These are phyloP conservation scores for Tipula lateralis DNA, from an alignment of 2,888 invertebrate genomes.

Conservation along the genomic window DNA sequence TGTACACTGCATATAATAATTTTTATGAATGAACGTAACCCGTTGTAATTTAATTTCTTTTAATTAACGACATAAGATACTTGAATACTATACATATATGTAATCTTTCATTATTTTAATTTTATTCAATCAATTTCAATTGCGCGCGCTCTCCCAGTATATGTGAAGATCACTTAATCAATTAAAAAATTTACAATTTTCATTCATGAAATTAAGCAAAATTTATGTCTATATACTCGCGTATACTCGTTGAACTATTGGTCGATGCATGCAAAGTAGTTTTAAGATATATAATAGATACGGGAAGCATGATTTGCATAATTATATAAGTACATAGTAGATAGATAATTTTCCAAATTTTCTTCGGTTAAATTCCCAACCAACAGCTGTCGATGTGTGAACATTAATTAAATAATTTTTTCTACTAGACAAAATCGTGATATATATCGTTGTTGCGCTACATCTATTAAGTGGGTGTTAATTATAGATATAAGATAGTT, in stretches of 20 bases:
- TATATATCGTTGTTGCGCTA: background rate
- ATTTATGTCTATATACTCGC: background rate
- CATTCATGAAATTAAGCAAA: background rate
- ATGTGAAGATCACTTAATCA: background rate
- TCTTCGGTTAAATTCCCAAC: background rate
- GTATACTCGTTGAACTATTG: background rate
- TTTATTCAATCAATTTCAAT: constrained; percentile 19
- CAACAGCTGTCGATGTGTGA: background rate
- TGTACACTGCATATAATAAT: background rate
- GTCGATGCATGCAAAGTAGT: background rate
- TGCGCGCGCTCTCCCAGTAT: background rate
- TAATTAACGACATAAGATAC: constrained; percentile 13
- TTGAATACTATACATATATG: background rate
- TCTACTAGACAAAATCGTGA: background rate
- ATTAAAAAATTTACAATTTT: background rate
- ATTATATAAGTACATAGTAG: background rate
- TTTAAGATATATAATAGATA: background rate
- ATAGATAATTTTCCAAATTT: background rate
- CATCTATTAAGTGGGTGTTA: background rate
- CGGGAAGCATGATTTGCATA: constrained; percentile 5
- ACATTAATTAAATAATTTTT: background rate
- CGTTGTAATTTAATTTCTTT: background rate
- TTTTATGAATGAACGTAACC: background rate
- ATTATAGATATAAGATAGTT: background rate
- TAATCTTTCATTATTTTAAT: background rate